These are phyloP conservation scores for Cryptoleucopteryx plumbea DNA, from an alignment of 2,113 vertebrate genomes.

Conservation along the genomic window DNA sequence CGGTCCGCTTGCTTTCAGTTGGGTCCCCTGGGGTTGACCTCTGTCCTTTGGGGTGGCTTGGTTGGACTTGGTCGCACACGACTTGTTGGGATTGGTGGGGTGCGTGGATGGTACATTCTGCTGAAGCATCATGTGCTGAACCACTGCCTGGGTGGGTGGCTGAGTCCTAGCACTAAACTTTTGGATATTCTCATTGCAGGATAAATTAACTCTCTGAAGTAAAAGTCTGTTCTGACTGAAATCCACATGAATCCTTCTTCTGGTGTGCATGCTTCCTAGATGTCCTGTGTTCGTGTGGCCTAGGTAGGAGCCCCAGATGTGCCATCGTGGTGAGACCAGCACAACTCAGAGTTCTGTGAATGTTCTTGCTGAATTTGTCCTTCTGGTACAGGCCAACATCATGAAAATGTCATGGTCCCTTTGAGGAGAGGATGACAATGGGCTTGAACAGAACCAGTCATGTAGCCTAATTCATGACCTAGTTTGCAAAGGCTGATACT, in stretches of 20 bases:
- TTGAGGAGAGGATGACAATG: not conserved
- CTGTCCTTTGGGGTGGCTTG: too few species aligned
- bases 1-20: not conserved
- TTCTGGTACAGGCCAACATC: not conserved
- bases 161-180: not conserved
- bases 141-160: not conserved
- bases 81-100: not conserved
- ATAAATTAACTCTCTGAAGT: not conserved
- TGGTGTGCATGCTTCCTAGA: not conserved
- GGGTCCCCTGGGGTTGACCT: not conserved
- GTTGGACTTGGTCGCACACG: not conserved
- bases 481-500: not conserved
- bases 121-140: not conserved
- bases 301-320: not conserved
- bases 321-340: not conserved
- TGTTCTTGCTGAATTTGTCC: not conserved
- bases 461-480: not conserved
- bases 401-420: not conserved
- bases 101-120: not conserved
- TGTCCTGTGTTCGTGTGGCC: rapidly evolving
- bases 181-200: not conserved
- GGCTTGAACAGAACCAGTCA: not conserved
- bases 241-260: not conserved
- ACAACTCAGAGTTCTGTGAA: not conserved
- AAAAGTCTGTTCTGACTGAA: not conserved